Percentiles rank a stretch among this genome's conserved stretches.
Evolutionary conservation across 2,113 vertebrate genomes (phyloP).

Genomic region (Triplophysa dalaica): DNA sequence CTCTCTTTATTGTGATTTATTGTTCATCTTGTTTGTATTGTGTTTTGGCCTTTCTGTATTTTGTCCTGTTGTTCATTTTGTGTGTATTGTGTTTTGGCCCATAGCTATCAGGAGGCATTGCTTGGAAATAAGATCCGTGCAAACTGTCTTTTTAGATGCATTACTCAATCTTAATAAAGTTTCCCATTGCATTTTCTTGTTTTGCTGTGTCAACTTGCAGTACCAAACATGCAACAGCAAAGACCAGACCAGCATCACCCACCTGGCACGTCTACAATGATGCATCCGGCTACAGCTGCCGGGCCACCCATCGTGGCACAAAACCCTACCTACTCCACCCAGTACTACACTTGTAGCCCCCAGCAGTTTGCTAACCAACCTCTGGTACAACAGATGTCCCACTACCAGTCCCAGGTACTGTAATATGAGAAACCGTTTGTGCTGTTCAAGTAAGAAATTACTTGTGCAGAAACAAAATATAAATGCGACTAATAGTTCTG

Average conservation of each 20-base stretch:
- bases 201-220: slow-evolving; percentile 64
- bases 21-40: neutral
- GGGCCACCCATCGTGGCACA: slow-evolving; percentile 93
- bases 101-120: neutral
- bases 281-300: slow-evolving; percentile 93
- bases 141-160: neutral
- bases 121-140: neutral
- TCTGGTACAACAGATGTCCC: slow-evolving; percentile 93
- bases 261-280: slow-evolving; percentile 86
- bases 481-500: neutral
- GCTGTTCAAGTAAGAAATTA: neutral
- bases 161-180: neutral
- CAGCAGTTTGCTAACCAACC: slow-evolving; percentile 96
- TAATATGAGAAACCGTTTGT: neutral
- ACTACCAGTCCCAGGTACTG: slow-evolving; percentile 94
- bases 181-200: neutral
- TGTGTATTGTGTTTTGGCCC: neutral
- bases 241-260: slow-evolving; percentile 95
- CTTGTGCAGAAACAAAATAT: neutral
- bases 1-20: neutral
- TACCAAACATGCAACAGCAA: slow-evolving; percentile 96
- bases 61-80: neutral
- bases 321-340: slow-evolving; percentile 88
- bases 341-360: slow-evolving; percentile 94
- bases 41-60: neutral